Conservation (phyloP, 2,113 vertebrate genomes). For the Ginglymostoma cirratum region DNA sequence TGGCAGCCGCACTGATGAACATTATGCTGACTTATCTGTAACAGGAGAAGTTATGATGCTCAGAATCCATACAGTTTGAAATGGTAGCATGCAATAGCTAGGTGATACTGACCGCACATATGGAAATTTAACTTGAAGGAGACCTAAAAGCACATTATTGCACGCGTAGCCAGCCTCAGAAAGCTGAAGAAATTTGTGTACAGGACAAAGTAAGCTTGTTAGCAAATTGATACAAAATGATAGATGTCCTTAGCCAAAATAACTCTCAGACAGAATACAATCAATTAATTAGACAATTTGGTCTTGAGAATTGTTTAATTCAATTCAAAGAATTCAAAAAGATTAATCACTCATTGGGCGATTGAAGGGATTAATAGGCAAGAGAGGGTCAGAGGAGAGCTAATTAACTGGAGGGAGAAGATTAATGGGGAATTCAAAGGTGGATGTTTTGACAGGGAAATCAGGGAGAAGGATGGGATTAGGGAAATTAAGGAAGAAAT, state of each 20-base stretch:
- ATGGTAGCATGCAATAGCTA: neutral
- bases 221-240: neutral
- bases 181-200: neutral
- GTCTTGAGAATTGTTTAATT: neutral
- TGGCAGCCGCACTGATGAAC: neutral
- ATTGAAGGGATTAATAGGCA: neutral
- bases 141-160: neutral
- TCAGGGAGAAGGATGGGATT: slow-evolving; percentile 38
- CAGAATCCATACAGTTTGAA: neutral
- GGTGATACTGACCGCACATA: neutral
- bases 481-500: slow-evolving; percentile 44
- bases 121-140: neutral
- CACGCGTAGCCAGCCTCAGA: neutral
- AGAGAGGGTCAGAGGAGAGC: slow-evolving; percentile 27
- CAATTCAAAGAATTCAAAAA: neutral
- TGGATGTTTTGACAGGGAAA: slow-evolving; percentile 40
- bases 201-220: neutral
- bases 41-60: neutral
- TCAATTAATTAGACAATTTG: neutral
- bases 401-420: slow-evolving; percentile 33
- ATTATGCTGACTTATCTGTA: neutral
- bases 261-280: neutral
- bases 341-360: neutral
- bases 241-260: neutral
- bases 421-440: slow-evolving; percentile 49